phyloP scores from a whole-genome alignment of 2,113 vertebrate genomes.

The Ciconia stormi region DNA sequence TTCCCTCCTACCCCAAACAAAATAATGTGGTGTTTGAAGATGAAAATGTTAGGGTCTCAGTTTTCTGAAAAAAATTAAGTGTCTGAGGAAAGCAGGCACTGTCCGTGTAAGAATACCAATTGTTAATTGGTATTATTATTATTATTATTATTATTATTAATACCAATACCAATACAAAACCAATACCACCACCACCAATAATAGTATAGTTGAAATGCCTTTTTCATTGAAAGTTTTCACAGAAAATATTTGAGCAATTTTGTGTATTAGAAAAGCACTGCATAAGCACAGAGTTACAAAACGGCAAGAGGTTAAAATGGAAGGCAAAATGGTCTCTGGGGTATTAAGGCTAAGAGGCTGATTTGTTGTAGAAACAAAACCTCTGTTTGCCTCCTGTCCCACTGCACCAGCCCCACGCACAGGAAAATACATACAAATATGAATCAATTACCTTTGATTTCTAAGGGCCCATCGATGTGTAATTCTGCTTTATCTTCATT shows the following conservation, averaged over 20 bases:
- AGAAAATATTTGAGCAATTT: background rate
- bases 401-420: background rate
- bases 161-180: no score
- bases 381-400: background rate
- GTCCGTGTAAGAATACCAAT: background rate
- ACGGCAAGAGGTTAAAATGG: background rate
- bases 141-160: no score
- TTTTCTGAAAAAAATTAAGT: background rate
- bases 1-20: background rate
- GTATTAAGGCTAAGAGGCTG: background rate
- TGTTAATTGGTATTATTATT: no score
- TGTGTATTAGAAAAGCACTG: background rate
- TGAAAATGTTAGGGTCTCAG: background rate
- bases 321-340: background rate
- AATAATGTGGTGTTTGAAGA: background rate
- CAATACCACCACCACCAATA: background rate
- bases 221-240: background rate
- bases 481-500: constrained; percentile 72
- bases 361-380: background rate
- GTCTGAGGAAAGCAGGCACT: background rate
- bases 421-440: background rate
- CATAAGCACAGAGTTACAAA: background rate
- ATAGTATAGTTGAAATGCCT: background rate
- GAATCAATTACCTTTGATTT: constrained; percentile 86
- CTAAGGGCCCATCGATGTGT: constrained; percentile 82